Evolutionary conservation across 23 tunicate species (phyloP), one percentile per base, ranked within the genome.

Genomic region (Pegea sp.): DNA sequence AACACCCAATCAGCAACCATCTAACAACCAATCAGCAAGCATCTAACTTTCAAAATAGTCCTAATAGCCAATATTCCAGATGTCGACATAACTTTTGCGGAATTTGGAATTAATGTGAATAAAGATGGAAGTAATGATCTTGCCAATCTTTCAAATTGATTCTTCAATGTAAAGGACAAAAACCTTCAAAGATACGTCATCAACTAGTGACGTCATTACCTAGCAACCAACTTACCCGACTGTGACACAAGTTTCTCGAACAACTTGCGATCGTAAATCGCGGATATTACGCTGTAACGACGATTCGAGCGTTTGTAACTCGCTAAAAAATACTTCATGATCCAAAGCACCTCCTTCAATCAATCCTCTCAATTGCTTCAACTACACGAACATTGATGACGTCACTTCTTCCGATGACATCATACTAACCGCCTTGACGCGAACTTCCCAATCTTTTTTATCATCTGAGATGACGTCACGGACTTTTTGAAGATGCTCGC

Each of bases 201-300:
- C 46, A 38, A 38, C 7, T 56, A 25, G 18, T 21, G 18, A 56
- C 48, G 26, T 23, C 49, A 24, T 26, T 26, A 56, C 49, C 8
- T 16, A 51, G 19, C 22, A 51, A 51, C 7, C 22, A 16, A 56
- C 91, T 70, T 21, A 84, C 95, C 81, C 95, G 28, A 84, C 49
- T 4, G 95, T 84, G 65, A 84, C 60, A 58, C 95, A 84, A 24
- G 95, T 63, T 58, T 84, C 95, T 26, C 71, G 62, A 2, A 84
- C 95, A 28, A 84, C 95, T 48, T 84, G 95, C 8, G 95, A 84
- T 27, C 95, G 49, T 21, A 84, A 57, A 68, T 84, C 95, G 30
- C 71, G 67, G 16, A 76, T 70, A 29, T 74, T 84, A 6, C 54
- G 7, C 31, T 68, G 66, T 1, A 84, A 64, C 1, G 86, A 69